These are phyloP conservation scores for Strigamia crassipes DNA, from an alignment of 2,888 invertebrate genomes.

Conservation along the genomic window DNA sequence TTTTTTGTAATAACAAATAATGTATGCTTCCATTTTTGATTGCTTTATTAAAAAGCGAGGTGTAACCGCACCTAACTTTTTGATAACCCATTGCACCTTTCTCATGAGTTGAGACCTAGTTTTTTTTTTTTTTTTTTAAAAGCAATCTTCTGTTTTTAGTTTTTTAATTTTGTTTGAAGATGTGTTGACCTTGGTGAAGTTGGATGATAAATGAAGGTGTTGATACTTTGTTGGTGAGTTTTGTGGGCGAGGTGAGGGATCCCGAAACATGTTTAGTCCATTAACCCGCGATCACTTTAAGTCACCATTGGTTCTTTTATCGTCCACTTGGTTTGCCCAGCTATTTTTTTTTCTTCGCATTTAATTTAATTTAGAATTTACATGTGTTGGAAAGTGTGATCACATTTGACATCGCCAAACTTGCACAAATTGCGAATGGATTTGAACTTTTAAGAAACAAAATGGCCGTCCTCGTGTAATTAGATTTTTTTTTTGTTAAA, in stretches of 20 bases:
- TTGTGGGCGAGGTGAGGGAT: constrained; percentile 32
- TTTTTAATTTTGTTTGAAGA: background rate
- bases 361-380: background rate
- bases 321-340: background rate
- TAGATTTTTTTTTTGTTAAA: too few relatives aligned
- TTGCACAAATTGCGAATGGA: too few relatives aligned
- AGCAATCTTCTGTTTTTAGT: too few relatives aligned
- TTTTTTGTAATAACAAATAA: too few relatives aligned
- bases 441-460: too few relatives aligned
- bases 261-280: constrained; percentile 34
- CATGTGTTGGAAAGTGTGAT: background rate
- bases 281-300: constrained; percentile 22
- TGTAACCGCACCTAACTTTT: too few relatives aligned
- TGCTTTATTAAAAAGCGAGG: too few relatives aligned
- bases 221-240: constrained; percentile 25
- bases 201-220: constrained; percentile 36
- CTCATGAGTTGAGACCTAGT: too few relatives aligned
- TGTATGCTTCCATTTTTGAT: too few relatives aligned
- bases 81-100: too few relatives aligned
- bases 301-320: background rate
- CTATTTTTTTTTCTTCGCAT: background rate
- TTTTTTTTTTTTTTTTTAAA: too few relatives aligned
- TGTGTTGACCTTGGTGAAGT: constrained; percentile 14
- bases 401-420: background rate
- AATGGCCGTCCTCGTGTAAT: background rate